These are phyloP conservation scores for Ichneumon xanthorius DNA, from an alignment of 2,888 invertebrate genomes.

Conservation along the genomic window DNA sequence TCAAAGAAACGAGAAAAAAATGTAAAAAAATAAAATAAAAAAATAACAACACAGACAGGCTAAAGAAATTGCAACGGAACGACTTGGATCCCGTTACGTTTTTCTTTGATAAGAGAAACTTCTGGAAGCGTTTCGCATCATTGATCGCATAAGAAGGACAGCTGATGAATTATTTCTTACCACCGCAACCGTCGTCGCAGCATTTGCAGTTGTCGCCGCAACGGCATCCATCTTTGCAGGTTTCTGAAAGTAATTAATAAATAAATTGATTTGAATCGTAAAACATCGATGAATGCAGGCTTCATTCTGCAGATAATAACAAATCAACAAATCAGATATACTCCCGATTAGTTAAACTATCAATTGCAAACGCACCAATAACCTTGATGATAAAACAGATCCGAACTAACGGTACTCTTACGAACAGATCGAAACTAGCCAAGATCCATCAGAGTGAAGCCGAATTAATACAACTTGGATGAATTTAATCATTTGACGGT, in stretches of 20 bases:
- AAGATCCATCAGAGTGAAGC: no score
- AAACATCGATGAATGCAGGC: not conserved
- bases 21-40: not conserved
- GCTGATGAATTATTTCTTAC: constrained; percentile 41
- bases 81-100: not conserved
- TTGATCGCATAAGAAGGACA: not conserved
- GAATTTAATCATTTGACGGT: no score
- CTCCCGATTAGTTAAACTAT: constrained; percentile 41
- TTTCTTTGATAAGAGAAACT: constrained; percentile 32
- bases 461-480: no score
- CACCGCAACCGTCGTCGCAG: constrained; percentile 75
- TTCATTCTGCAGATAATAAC: not conserved
- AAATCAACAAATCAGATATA: not conserved
- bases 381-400: not conserved
- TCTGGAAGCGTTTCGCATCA: not conserved
- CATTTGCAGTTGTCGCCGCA: constrained; percentile 82
- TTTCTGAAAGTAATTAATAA: constrained; percentile 73
- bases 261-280: not conserved
- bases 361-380: constrained; percentile 47
- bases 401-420: no score
- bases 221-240: constrained; percentile 79
- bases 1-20: not conserved
- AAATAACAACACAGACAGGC: not conserved
- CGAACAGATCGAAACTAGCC: no score
- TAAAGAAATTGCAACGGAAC: constrained; percentile 13